Base-by-base conservation (phyloP, 2,113 vertebrate genomes). In the Ardeotis arabs region DNA sequence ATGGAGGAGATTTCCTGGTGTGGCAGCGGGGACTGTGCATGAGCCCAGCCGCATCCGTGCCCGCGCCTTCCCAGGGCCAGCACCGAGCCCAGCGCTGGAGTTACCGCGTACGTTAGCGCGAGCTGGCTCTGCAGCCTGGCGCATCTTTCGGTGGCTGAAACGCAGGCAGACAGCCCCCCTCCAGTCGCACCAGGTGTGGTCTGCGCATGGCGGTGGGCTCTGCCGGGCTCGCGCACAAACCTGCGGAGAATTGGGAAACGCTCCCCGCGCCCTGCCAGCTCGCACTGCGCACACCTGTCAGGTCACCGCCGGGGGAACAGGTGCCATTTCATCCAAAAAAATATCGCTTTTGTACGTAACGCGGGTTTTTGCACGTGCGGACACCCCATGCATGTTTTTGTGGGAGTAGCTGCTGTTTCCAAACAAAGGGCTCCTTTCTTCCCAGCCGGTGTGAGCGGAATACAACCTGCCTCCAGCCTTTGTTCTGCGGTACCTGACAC, bases 381-480 rank as follows among this genome's bases (percentile, higher is more conserved):
- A 47, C 12, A 6, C 52, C 70, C 78, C 4, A 2, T 2, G 79
- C 7, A 0, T 35, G 84, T 4, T 75, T 87, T 45, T 49, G 52
- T 60, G 81, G 69, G 39, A 89, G 74, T 72, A 78, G 69, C 73
- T 74, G 69, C 77, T 82, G 74, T 37, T 94, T 53, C 91, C 93
- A 89, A 82, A 97, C 89, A 94, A 96, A 96, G 89, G 58, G 70
- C 77, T 96, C 77, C 89, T 89, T 92, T 96, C 87, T 92, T 91
- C 87, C 87, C 74, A 64, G 91, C 86, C 92, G 91, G 84, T 92
- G 91, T 49, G 84, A 91, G 87, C 87, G 70, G 94, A 94, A 89
- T 28, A 29, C 78, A 93, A 68, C 93, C 89, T 92, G 74, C 93
- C 80, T 70, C 29, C 89, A 74, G 86, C 94, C 94, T 97, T 93